Evolutionary conservation across 2,797 vertebrate species (phyloP).

Genomic region (Pipistrellus pygmaeus): DNA sequence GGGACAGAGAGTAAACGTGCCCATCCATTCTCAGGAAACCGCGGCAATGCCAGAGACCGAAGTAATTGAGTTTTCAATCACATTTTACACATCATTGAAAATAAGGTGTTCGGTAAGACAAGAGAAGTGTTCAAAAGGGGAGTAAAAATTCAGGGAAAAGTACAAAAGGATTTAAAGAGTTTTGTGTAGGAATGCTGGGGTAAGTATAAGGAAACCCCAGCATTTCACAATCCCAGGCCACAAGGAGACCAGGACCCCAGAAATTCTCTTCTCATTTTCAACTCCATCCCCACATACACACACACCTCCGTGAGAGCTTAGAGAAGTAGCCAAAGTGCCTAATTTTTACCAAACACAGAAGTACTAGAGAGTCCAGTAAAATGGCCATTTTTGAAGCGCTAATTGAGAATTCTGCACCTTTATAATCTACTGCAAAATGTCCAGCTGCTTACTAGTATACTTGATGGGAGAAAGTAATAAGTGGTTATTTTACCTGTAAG

Average conservation of each 20-base stretch:
- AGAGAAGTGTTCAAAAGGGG: slow-evolving; percentile 18
- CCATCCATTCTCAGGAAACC: slow-evolving; percentile 53
- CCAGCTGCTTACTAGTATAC: background rate
- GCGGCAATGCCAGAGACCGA: background rate
- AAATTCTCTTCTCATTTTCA: background rate
- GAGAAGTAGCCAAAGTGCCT: background rate
- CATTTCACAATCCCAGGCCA: background rate
- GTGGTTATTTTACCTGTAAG: background rate
- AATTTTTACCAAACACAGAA: background rate
- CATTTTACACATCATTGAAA: slow-evolving; percentile 59
- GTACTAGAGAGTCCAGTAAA: background rate
- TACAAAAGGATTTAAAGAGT: slow-evolving; percentile 3
- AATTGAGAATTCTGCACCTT: background rate
- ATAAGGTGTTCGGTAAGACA: slow-evolving; percentile 3
- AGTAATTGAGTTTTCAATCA: slow-evolving; percentile 51
- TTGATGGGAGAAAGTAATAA: background rate
- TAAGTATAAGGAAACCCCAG: background rate
- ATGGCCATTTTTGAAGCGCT: background rate
- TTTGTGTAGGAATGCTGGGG: background rate
- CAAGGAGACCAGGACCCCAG: background rate
- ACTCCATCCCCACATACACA: background rate
- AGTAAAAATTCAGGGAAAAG: slow-evolving; percentile 50
- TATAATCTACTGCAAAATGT: background rate
- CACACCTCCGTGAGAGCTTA: background rate
- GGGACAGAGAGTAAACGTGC: background rate